Evolutionary conservation across 2,888 invertebrate genomes (phyloP), one percentile per base, ranked within the genome.

Genomic region (Caradrina clavipalpis): DNA sequence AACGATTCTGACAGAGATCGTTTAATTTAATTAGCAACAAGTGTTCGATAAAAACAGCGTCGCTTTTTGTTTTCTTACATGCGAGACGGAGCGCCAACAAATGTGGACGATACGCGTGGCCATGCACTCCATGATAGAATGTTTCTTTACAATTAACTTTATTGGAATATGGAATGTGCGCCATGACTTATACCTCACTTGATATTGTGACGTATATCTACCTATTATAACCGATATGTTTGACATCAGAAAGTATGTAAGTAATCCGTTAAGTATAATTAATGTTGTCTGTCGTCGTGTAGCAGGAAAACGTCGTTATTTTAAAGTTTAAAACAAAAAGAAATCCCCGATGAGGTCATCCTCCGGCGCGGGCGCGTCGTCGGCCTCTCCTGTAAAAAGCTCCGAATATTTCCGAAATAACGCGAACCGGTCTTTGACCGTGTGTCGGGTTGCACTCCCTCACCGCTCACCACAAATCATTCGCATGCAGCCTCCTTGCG

Each of bases 351-450:
- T 94, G 95, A 95, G 94, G 92, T 95, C 95, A 95, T 91, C 88
- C 83, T 84, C 85, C 80, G 83, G 73, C 82, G 77, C 78, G 78
- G 82, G 75, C 82, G 76, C 82, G 83, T 75, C 83, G 81, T 79
- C 86, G 84, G 85, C 88, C 86, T 87, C 85, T 87, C 86, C 86
- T 83, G 89, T 86, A 87, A 87, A 88, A 89, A 88, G 86, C 88
- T 73, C 85, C 89, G 89, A 92, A 94, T 91, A 91, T 93, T 92
- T 93, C 91, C 93, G 89, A 93, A 95, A 93, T 87, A 90, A 87
- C 88, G 84, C 90, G 91, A 93, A 94, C 95, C 95, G 95, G 95
- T 95, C 94, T 92, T 93, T 94, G 95, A 94, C 94, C 94, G 88
- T 82, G 85, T 82, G 83, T 86, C 89, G 88, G 88, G 88, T 89